Percentiles rank a stretch among this genome's conserved stretches.
These are phyloP conservation scores for Poeciliopsis retropinna DNA, from an alignment of 2,113 vertebrate species.

Conservation along the genomic window DNA sequence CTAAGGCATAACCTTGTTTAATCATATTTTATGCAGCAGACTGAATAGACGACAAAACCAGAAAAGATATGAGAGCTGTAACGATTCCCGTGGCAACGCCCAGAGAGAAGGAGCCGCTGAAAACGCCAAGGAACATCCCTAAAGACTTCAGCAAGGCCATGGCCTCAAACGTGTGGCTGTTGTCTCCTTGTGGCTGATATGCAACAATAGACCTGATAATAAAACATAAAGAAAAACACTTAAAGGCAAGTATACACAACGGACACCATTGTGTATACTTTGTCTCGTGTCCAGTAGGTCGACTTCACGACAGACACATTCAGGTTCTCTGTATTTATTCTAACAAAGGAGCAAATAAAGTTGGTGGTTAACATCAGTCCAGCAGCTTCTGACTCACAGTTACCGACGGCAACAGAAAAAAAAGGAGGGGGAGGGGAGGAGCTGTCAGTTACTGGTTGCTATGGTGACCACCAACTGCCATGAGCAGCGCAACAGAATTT, in stretches of 20 bases:
- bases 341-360: too few relatives aligned
- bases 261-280: too few relatives aligned
- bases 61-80: conserved; percentile 97
- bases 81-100: conserved; percentile 94
- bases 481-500: too few relatives aligned
- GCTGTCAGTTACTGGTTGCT: too few relatives aligned
- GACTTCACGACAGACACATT: too few relatives aligned
- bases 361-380: too few relatives aligned
- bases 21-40: neutral
- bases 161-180: conserved; percentile 95
- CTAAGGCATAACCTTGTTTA: neutral
- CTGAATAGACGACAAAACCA: neutral
- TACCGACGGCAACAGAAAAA: too few relatives aligned
- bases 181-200: conserved; percentile 93
- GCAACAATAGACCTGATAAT: conserved; percentile 91
- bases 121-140: conserved; percentile 94
- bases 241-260: neutral
- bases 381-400: too few relatives aligned
- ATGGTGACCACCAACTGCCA: too few relatives aligned
- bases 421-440: too few relatives aligned
- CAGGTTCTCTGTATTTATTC: too few relatives aligned
- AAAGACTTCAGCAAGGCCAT: conserved; percentile 95
- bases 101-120: conserved; percentile 97
- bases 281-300: too few relatives aligned
- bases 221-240: conserved; percentile 23